Conservation (phyloP, 2,797 vertebrate species). For the Pseudomugil tenellus region DNA sequence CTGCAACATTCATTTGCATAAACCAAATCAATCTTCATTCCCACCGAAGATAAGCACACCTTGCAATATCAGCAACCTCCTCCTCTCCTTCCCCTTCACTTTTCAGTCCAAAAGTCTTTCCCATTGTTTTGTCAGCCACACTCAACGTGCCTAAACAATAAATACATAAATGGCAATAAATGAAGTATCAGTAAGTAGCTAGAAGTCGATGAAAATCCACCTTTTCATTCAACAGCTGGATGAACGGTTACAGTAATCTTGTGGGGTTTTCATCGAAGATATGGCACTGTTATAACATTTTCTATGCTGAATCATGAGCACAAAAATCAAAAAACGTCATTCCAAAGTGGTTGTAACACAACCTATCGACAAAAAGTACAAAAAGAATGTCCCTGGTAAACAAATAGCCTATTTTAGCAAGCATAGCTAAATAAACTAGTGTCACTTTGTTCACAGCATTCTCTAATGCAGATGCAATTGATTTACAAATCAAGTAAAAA, state of each 20-base stretch:
- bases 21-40: slow-evolving; percentile 84
- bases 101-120: slow-evolving; percentile 32
- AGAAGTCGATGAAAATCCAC: slow-evolving; percentile 69
- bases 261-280: slow-evolving; percentile 74
- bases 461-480: slow-evolving; percentile 81
- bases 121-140: slow-evolving; percentile 55
- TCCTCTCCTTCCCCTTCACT: slow-evolving; percentile 29
- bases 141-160: slow-evolving; percentile 73
- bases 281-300: slow-evolving; percentile 83
- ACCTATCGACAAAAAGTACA: slow-evolving; percentile 76
- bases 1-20: slow-evolving; percentile 65
- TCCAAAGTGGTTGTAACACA: slow-evolving; percentile 71
- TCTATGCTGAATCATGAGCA: slow-evolving; percentile 73
- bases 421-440: slow-evolving; percentile 82
- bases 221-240: slow-evolving; percentile 55
- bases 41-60: slow-evolving; percentile 76
- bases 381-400: slow-evolving; percentile 76
- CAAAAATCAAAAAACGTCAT: slow-evolving; percentile 66
- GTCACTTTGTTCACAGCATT: slow-evolving; percentile 81
- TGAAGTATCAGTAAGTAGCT: slow-evolving; percentile 64
- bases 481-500: slow-evolving; percentile 76
- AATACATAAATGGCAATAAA: slow-evolving; percentile 80
- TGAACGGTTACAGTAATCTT: slow-evolving; percentile 36
- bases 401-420: slow-evolving; percentile 83
- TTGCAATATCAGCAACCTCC: slow-evolving; percentile 20